Conservation (phyloP, 2,113 vertebrate genomes). For the Bos javanicus region DNA sequence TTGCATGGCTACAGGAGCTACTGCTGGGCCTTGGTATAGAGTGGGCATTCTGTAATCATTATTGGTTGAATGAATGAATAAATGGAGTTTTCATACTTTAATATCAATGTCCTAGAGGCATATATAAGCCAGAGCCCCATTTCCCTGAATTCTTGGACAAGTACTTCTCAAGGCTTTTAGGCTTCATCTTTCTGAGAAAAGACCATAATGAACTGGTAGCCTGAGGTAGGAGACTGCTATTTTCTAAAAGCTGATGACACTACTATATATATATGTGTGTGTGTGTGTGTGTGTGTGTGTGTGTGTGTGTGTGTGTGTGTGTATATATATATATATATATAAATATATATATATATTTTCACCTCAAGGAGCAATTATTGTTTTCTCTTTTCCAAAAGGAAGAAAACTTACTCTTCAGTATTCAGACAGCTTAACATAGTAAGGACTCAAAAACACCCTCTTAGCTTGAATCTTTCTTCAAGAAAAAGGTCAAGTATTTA, state of each 20-base stretch:
- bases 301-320: too few species aligned
- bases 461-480: neutral
- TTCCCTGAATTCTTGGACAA: neutral
- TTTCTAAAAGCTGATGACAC: neutral
- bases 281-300: too few species aligned
- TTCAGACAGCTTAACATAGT: neutral
- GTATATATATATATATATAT: too few species aligned
- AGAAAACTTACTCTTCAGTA: neutral
- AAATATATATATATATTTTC: neutral
- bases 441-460: neutral
- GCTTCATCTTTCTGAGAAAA: neutral
- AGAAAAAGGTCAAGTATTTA: neutral
- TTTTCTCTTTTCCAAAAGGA: neutral
- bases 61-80: neutral
- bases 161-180: neutral
- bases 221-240: neutral
- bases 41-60: neutral
- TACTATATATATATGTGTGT: accelerated
- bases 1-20: neutral
- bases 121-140: neutral
- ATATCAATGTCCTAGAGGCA: neutral
- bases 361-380: neutral
- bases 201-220: neutral
- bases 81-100: neutral
- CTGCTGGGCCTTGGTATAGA: neutral